These are phyloP conservation scores for Ophion ventricosus DNA, from an alignment of 2,888 invertebrate species.

Conservation along the genomic window DNA sequence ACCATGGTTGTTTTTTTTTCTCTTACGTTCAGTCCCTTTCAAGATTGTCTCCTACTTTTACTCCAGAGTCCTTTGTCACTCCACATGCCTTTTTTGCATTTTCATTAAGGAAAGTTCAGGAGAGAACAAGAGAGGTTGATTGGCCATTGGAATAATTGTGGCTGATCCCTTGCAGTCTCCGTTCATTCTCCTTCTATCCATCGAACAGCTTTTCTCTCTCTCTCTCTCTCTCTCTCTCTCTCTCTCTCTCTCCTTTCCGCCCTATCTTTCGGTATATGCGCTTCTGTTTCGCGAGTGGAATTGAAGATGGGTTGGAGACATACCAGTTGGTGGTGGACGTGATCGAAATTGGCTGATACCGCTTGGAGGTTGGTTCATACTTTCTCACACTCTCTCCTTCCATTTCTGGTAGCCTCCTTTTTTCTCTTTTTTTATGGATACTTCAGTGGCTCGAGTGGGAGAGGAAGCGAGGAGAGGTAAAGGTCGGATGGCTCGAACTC, in stretches of 20 bases:
- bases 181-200: slow-evolving; percentile 43
- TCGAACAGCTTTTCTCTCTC: not conserved
- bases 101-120: slow-evolving; percentile 65
- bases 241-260: not conserved
- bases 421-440: slow-evolving; percentile 42
- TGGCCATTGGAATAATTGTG: slow-evolving; percentile 77
- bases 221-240: not conserved
- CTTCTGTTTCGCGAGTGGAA: slow-evolving; percentile 42
- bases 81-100: slow-evolving; percentile 40
- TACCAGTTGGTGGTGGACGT: slow-evolving; percentile 43
- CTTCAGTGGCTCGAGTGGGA: slow-evolving; percentile 40
- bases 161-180: slow-evolving; percentile 68
- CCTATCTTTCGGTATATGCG: not conserved
- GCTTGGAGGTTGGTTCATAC: slow-evolving; percentile 49
- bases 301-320: slow-evolving; percentile 49
- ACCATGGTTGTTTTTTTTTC: slow-evolving; percentile 18
- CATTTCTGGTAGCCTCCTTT: slow-evolving; percentile 16
- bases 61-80: slow-evolving; percentile 62
- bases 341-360: slow-evolving; percentile 61
- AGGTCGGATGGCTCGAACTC: not conserved
- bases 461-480: slow-evolving; percentile 17
- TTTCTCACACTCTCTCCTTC: slow-evolving; percentile 29
- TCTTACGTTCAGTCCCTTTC: slow-evolving; percentile 16
- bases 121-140: slow-evolving; percentile 76
- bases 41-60: slow-evolving; percentile 39